Evolutionary conservation across 2,797 vertebrate genomes (phyloP).

Genomic region (Alectoris magna): DNA sequence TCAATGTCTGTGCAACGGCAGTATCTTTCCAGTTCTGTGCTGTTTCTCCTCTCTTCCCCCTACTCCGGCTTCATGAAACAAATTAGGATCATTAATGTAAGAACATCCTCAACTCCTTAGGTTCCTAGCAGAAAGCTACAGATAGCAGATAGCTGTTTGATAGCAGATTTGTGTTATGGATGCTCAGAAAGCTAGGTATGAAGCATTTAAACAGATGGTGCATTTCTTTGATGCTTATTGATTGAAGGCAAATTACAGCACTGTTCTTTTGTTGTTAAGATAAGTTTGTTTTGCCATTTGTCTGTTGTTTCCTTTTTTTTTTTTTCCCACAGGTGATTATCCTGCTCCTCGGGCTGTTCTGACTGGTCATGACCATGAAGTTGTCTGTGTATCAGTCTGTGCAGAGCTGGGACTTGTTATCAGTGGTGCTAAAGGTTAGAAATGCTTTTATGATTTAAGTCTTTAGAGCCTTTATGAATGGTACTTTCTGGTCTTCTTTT

Average conservation of each 20-base stretch:
- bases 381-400: slow-evolving; percentile 96
- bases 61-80: not conserved
- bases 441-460: slow-evolving; percentile 25
- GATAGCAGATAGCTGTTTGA: not conserved
- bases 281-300: not conserved
- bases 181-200: not conserved
- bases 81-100: not conserved
- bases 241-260: not conserved
- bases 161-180: not conserved
- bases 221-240: not conserved
- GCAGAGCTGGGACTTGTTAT: slow-evolving; percentile 97
- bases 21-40: not conserved
- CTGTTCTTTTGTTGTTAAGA: not conserved
- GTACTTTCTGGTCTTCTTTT: not conserved
- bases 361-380: slow-evolving; percentile 96
- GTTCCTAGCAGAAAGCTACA: not conserved
- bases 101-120: not conserved
- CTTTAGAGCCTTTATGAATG: not conserved
- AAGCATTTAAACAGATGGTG: not conserved
- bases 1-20: not conserved
- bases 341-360: slow-evolving; percentile 95
- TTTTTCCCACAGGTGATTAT: slow-evolving; percentile 88
- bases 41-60: not conserved
- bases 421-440: slow-evolving; percentile 97
- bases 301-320: not conserved